These are phyloP conservation scores for Enteromius thamalakanensis DNA, from an alignment of 2,797 vertebrate genomes.

Conservation along the genomic window DNA sequence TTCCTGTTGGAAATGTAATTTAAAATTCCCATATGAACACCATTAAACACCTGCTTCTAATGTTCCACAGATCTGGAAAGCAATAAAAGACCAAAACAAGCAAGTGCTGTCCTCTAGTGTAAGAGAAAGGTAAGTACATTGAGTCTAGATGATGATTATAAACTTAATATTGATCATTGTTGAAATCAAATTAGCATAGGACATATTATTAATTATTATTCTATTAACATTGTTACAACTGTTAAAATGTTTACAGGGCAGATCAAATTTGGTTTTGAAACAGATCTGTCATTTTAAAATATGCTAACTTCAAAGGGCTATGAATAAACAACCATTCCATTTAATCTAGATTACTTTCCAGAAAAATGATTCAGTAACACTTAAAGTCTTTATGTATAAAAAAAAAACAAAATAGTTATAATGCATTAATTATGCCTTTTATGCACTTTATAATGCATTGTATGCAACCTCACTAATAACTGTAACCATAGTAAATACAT, in stretches of 20 bases:
- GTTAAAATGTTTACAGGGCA: neutral
- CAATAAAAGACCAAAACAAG: neutral
- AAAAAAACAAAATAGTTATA: neutral
- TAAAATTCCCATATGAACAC: neutral
- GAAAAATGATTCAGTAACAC: neutral
- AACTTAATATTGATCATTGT: neutral
- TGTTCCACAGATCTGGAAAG: neutral
- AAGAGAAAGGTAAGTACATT: neutral
- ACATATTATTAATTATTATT: neutral
- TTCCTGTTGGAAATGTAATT: neutral
- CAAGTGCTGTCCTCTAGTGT: constrained; percentile 36
- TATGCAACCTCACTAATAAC: neutral
- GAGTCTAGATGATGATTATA: neutral
- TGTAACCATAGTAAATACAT: neutral
- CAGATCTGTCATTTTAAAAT: neutral
- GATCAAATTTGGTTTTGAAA: neutral
- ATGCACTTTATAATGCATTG: neutral
- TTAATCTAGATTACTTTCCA: neutral
- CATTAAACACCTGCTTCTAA: constrained; percentile 5
- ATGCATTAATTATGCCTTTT: neutral
- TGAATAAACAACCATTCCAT: neutral
- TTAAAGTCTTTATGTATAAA: neutral
- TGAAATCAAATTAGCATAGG: neutral
- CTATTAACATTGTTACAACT: neutral
- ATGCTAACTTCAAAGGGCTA: neutral